Percentiles rank a stretch among this genome's conserved stretches.
phyloP scores from a whole-genome alignment of 2,888 invertebrate species.

The Callyntrura guangdongensis region DNA sequence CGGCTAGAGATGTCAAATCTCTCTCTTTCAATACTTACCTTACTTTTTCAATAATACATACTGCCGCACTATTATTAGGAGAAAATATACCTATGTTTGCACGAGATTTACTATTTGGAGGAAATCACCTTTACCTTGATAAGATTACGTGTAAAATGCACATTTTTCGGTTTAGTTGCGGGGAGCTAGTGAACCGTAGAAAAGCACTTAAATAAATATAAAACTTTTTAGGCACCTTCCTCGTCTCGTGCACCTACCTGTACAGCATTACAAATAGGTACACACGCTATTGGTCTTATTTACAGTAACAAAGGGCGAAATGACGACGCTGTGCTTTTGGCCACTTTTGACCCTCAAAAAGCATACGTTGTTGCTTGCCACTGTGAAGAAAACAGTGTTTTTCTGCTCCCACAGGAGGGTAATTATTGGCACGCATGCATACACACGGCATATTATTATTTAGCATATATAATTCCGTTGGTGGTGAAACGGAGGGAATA shows the following conservation, averaged over 20 bases:
- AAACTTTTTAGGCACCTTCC: too few species aligned
- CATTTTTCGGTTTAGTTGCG: slow-evolving; percentile 1
- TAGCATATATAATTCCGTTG: slow-evolving; percentile 11
- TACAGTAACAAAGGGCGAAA: too few species aligned
- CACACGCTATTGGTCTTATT: too few species aligned
- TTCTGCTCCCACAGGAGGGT: background rate
- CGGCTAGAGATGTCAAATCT: too few species aligned
- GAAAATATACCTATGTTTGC: background rate
- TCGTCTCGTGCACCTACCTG: too few species aligned
- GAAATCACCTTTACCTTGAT: slow-evolving; percentile 64
- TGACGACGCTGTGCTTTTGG: background rate
- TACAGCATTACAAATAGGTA: background rate
- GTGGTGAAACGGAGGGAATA: background rate
- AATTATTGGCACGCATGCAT: slow-evolving; percentile 53
- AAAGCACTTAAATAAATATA: background rate
- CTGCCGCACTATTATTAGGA: too few species aligned
- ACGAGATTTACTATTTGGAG: background rate
- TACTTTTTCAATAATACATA: too few species aligned
- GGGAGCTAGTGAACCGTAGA: background rate
- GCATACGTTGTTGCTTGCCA: too few species aligned
- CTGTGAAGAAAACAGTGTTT: background rate
- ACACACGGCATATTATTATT: background rate
- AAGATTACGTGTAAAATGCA: slow-evolving; percentile 46
- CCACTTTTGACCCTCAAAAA: slow-evolving; percentile 32
- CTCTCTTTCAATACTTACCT: too few species aligned